Conservation (phyloP, 2,797 vertebrate genomes). For the Intellagama lesueurii region DNA sequence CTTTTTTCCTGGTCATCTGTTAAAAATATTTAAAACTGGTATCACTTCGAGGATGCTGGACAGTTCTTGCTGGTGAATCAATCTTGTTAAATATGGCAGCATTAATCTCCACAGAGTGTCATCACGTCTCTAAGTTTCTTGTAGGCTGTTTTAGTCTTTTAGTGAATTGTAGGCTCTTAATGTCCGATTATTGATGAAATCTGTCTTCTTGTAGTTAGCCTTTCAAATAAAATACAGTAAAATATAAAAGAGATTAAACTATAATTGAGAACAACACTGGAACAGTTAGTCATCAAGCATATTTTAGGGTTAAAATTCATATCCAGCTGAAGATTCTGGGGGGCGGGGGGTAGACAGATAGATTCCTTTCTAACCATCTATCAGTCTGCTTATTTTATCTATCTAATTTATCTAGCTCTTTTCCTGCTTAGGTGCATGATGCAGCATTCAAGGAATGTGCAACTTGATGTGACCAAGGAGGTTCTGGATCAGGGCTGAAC, state of each 20-base stretch:
- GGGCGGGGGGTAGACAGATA: too few species aligned
- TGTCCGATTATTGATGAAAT: conserved; percentile 89
- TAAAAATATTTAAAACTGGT: conserved; percentile 61
- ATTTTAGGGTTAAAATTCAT: too few species aligned
- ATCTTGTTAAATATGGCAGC: accelerated
- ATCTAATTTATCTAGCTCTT: too few species aligned
- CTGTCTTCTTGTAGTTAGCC: conserved; percentile 87
- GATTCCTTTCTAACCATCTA: too few species aligned
- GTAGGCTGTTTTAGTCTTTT: conserved; percentile 69
- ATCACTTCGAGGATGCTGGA: conserved; percentile 39
- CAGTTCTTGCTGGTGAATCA: conserved; percentile 12
- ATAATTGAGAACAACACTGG: conserved; percentile 16
- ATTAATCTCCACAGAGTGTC: not conserved
- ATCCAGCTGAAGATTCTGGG: too few species aligned
- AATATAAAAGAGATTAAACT: conserved; percentile 61
- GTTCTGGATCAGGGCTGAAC: not conserved
- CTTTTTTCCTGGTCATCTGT: conserved; percentile 30
- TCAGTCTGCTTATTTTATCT: too few species aligned
- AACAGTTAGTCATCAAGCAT: too few species aligned
- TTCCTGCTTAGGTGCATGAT: not conserved
- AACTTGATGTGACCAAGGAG: not conserved
- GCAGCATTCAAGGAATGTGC: not conserved
- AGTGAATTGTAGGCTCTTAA: conserved; percentile 83
- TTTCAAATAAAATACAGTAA: conserved; percentile 71
- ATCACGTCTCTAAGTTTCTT: not conserved